Conservation (phyloP, 2,888 invertebrate species). For the Elegia similella region DNA sequence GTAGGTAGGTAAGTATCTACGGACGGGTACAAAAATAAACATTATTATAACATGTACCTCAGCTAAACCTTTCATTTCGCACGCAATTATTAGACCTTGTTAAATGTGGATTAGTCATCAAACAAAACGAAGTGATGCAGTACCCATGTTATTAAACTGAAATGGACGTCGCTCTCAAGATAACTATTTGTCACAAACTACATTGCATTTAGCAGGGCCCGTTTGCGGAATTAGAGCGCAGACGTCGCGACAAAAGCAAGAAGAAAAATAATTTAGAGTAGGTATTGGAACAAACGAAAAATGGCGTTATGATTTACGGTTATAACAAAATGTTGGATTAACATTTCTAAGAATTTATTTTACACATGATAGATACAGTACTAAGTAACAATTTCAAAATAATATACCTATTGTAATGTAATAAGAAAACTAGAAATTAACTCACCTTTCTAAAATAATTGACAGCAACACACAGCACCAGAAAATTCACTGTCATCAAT, state of each 20-base stretch:
- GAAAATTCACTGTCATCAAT: slow-evolving; percentile 58
- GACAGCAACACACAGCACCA: slow-evolving; percentile 73
- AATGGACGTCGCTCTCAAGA: background rate
- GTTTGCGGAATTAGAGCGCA: slow-evolving; percentile 23
- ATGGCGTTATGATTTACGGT: slow-evolving; percentile 70
- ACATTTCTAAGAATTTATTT: background rate
- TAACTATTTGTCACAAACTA: background rate
- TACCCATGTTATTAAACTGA: slow-evolving; percentile 4
- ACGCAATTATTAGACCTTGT: slow-evolving; percentile 45
- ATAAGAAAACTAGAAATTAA: slow-evolving; percentile 43
- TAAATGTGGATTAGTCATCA: slow-evolving; percentile 37
- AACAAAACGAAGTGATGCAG: slow-evolving; percentile 20
- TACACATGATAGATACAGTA: background rate
- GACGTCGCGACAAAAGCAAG: slow-evolving; percentile 36
- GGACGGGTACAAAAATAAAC: background rate
- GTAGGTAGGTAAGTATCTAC: too few relatives aligned
- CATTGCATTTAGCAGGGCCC: background rate
- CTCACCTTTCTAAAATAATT: slow-evolving; percentile 73
- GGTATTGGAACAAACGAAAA: slow-evolving; percentile 62
- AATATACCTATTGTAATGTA: slow-evolving; percentile 23
- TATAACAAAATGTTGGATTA: slow-evolving; percentile 26
- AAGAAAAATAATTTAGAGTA: slow-evolving; percentile 56
- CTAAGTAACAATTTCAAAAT: background rate
- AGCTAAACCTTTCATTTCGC: slow-evolving; percentile 38
- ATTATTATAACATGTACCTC: slow-evolving; percentile 15